Evolutionary conservation across 2,888 invertebrate species (phyloP).

Genomic region (Proisotoma minuta): DNA sequence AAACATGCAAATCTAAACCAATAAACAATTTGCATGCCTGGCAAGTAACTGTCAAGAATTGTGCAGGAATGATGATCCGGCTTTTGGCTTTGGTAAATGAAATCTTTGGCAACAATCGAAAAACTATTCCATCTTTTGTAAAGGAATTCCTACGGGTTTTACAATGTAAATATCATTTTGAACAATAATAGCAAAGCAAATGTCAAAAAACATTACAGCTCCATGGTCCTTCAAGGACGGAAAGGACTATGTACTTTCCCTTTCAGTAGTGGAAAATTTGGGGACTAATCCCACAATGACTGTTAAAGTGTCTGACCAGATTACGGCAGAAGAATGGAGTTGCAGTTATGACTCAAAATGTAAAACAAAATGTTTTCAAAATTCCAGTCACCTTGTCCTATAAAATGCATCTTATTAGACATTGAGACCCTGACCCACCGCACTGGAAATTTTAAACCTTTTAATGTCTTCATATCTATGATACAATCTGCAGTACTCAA

Average conservation of each 20-base stretch:
- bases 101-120: too few relatives aligned
- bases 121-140: too few relatives aligned
- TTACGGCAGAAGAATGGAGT: conserved; percentile 57
- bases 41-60: too few relatives aligned
- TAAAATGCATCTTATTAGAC: conserved; percentile 49
- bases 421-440: conserved; percentile 57
- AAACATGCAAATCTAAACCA: too few relatives aligned
- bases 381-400: conserved; percentile 1
- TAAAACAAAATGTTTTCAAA: conserved; percentile 47
- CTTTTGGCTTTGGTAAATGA: too few relatives aligned
- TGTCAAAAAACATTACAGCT: conserved; percentile 24
- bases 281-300: conserved; percentile 50
- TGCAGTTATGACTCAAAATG: conserved; percentile 56
- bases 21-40: too few relatives aligned
- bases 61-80: too few relatives aligned
- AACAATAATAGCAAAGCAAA: background rate
- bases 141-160: too few relatives aligned
- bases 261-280: conserved; percentile 48
- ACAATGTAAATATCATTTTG: too few relatives aligned
- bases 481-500: conserved; percentile 56
- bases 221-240: conserved; percentile 43
- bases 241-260: conserved; percentile 39
- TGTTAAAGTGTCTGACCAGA: conserved; percentile 55
- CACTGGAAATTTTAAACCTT: conserved; percentile 58
- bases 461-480: conserved; percentile 57